Evolutionary conservation across 2,888 invertebrate species (phyloP), one percentile per base, ranked within the genome.

Genomic region (Cerastoderma edule): DNA sequence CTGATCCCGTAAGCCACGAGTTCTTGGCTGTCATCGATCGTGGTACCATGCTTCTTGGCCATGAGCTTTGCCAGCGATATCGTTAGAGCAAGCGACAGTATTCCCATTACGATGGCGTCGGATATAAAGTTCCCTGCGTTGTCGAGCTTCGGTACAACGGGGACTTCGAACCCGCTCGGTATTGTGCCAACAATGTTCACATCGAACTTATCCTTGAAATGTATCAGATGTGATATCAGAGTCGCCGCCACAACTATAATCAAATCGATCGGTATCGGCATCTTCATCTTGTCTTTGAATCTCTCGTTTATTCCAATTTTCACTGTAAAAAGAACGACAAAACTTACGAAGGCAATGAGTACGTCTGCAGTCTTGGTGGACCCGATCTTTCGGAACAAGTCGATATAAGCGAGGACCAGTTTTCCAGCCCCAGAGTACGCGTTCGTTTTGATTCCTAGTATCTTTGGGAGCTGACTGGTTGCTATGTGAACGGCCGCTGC

Each of bases 311-410:
- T 76, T 53, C 78, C 78, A 22, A 82, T 56, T 67, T 89, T 89
- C 24, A 92, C 91, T 24, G 95, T 84, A 0, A 95, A 93, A 44
- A 96, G 94, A 65, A 95, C 87, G 24, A 94, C 84, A 60, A 96
- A 95, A 1, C 95, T 94, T 50, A 95, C 93, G 24, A 94, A 82
- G 0, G 96, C 96, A 63, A 96, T 94, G 30, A 94, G 91, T 30
- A 96, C 91, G 0, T 96, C 95, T 0, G 95, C 94, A 83, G 94
- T 90, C 91, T 97, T 96, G 8, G 95, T 93, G n/a, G 94, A 85
- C 2, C 92, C 86, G 76, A 96, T 92, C 83, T 94, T 93, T 71
- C 93, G 91, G 79, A 94, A 92, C 57, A 95, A 92, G 87, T 95
- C 95, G 22, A 94, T 92, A 64, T 95, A 92, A 0, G 94, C 95